phyloP scores from a whole-genome alignment of 1,140 invertebrate species.

The honey bee (Apis mellifera) region Amel_HAv3.1 CM009940.2:6349001-6349500 shows the following conservation, averaged over 20 bases:
- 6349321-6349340: conserved; percentile 50
- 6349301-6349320: conserved; percentile 45
- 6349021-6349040: too few relatives aligned
- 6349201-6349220: conserved; percentile 1
- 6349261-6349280: conserved; percentile 49
- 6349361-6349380: conserved; percentile 35
- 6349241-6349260: conserved; percentile 27
- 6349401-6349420: too few relatives aligned
- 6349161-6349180: not conserved
- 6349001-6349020: not conserved
- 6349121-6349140: too few relatives aligned
- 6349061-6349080: not conserved
- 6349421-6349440: not conserved
- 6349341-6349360: conserved; percentile 37
- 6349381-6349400: conserved; percentile 9
- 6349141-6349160: too few relatives aligned
- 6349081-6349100: not conserved
- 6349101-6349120: not conserved
- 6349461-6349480: not conserved
- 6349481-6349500: not conserved
- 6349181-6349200: not conserved
- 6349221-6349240: conserved; percentile 35
- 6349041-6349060: too few relatives aligned
- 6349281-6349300: conserved; percentile 24
- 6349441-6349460: not conserved